These are phyloP conservation scores for Zelleria hepariella DNA, from an alignment of 2,888 invertebrate species.

Conservation along the genomic window DNA sequence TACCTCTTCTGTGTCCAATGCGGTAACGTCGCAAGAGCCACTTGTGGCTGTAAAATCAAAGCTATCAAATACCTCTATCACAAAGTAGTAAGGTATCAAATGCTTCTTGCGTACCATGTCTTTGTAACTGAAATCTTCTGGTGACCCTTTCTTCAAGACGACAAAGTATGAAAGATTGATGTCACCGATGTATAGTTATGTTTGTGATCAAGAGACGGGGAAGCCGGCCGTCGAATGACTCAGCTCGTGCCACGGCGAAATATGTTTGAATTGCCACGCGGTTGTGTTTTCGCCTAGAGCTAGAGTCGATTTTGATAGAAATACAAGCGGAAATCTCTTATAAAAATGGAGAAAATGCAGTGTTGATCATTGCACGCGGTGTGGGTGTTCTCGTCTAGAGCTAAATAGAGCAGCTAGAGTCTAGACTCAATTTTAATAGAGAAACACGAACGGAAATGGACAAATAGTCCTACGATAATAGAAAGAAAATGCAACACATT, in stretches of 20 bases:
- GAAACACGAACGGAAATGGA: too few relatives aligned
- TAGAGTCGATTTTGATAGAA: not conserved
- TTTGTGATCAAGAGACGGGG: not conserved
- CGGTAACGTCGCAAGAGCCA: too few relatives aligned
- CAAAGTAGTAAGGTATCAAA: not conserved
- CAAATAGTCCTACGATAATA: too few relatives aligned
- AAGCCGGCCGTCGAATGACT: not conserved
- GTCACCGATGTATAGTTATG: not conserved
- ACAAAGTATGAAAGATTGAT: not conserved
- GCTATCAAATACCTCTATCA: not conserved
- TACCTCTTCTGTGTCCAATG: too few relatives aligned
- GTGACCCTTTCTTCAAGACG: not conserved
- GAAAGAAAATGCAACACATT: too few relatives aligned
- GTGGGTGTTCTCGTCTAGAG: too few relatives aligned
- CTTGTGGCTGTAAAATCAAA: too few relatives aligned
- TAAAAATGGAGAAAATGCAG: too few relatives aligned
- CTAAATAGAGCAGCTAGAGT: too few relatives aligned
- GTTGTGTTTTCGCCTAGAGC: not conserved
- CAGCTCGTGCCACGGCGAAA: not conserved
- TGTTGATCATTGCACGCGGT: too few relatives aligned
- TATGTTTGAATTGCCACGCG: not conserved
- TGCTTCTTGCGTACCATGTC: not conserved
- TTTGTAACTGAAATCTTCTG: not conserved
- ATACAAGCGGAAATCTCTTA: too few relatives aligned
- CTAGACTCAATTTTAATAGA: too few relatives aligned